Evolutionary conservation across 2,797 vertebrate genomes (phyloP), one percentile per base, ranked within the genome.

Genomic region (Linurgus olivaceus): DNA sequence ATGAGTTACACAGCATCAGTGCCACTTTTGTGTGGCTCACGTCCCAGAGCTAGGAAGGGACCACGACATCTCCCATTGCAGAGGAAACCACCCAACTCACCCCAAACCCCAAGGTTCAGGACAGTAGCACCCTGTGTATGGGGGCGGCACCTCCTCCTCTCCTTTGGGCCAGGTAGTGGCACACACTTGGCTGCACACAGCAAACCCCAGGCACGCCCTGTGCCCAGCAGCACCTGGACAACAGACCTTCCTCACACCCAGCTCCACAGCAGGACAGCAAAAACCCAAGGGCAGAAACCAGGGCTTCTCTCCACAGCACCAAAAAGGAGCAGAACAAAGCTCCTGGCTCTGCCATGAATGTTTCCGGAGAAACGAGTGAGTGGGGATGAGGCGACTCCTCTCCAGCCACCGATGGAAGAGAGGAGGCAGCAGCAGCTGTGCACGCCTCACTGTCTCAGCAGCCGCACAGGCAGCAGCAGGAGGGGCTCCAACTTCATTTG

Each of bases 51-150:
- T 18, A 40, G 40, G 24, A 70, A 44, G 26, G 47, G 26, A 62
- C 44, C 7, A 0, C 2, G 7, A 47, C 26, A 38, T 21, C 55
- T 79, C 51, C 44, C 28, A 20, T 31, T 5, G 9, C 17, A 17
- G 2, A 11, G 52, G 24, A 83, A 79, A 54, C 6, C 58, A 67
- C 25, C 17, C 38, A 29, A 2, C 14, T 42, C 13, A 24, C 11
- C 29, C 45, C 29, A 33, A 23, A 80, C 8, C 9, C 54, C 55
- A n/a, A 42, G 48, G n/a, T 21, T 14, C n/a, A 38, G 37, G 25
- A 25, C n/a, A 0, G 2, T 0, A 76, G 55, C 38, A 61, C 13
- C 8, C 42, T 14, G 29, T 7, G 17, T 6, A 8, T 0, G 0
- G 29, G 7, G 11, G 16, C 15, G 7, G 19, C 45, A 25, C 2